These are phyloP conservation scores for Drosophila cognata DNA, from an alignment of 2,888 invertebrate species.

Conservation along the genomic window DNA sequence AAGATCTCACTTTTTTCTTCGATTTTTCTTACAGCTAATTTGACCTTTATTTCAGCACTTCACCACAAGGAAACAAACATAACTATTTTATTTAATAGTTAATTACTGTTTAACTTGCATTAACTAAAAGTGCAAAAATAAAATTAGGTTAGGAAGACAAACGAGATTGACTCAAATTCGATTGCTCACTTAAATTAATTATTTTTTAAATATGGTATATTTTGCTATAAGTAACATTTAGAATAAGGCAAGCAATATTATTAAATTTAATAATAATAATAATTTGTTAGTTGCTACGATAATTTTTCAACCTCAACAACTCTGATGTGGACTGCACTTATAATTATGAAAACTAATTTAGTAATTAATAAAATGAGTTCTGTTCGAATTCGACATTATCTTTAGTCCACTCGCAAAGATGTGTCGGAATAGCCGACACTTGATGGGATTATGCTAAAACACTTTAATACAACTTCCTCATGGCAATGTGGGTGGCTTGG, in stretches of 20 bases:
- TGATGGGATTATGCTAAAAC: not conserved
- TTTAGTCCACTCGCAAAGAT: not conserved
- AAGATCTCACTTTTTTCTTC: not conserved
- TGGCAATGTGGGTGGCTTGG: constrained; percentile 42
- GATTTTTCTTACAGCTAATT: not conserved
- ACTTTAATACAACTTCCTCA: constrained; percentile 55
- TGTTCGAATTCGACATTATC: not conserved
- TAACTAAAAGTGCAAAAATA: not conserved
- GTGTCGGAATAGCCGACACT: not conserved
- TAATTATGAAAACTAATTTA: not conserved
- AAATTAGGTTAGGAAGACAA: not conserved
- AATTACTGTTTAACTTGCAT: not conserved
- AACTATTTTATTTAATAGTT: not conserved
- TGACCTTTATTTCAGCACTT: not conserved
- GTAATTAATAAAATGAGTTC: not conserved
- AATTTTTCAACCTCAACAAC: not conserved
- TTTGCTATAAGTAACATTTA: not conserved
- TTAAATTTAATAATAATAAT: too few relatives aligned
- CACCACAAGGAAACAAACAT: not conserved
- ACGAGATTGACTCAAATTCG: not conserved
- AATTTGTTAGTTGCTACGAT: not conserved
- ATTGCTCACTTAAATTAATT: not conserved
- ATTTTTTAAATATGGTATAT: not conserved
- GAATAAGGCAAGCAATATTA: not conserved
- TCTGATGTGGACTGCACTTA: not conserved